Evolutionary conservation across 2,113 vertebrate species (phyloP).

Genomic region (Python bivittatus): DNA sequence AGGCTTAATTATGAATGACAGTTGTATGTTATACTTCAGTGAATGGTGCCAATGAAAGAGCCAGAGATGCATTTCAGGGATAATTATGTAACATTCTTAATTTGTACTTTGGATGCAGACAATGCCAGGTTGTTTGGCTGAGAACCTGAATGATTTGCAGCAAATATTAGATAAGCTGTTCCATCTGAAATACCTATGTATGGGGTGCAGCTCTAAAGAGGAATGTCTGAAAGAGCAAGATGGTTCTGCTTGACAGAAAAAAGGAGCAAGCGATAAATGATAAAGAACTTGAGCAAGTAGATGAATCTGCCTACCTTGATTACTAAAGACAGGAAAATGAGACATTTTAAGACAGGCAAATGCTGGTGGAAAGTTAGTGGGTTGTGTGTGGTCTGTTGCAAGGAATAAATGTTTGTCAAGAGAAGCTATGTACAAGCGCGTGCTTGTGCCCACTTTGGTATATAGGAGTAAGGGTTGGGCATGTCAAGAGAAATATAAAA

Average conservation of each 20-base stretch:
- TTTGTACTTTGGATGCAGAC: not conserved
- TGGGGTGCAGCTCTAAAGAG: not conserved
- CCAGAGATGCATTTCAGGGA: not conserved
- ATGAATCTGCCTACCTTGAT: not conserved
- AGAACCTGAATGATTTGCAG: not conserved
- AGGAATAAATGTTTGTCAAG: not conserved
- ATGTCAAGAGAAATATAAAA: not conserved
- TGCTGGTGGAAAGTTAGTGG: not conserved
- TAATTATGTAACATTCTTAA: not conserved
- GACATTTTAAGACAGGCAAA: not conserved
- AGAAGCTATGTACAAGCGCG: not conserved
- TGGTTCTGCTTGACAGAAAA: not conserved
- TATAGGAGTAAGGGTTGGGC: not conserved
- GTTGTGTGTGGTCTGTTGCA: not conserved
- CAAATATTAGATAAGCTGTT: not conserved
- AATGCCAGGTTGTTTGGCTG: not conserved
- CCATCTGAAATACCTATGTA: not conserved
- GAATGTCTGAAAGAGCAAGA: not conserved
- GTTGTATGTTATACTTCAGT: not conserved
- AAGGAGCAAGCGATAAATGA: not conserved
- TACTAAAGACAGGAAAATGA: not conserved
- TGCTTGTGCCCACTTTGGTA: not conserved
- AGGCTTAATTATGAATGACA: not conserved
- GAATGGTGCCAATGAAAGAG: not conserved
- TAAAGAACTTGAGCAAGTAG: not conserved